phyloP scores from a whole-genome alignment of 2,113 vertebrate genomes.

The Hydrochoerus hydrochaeris region DNA sequence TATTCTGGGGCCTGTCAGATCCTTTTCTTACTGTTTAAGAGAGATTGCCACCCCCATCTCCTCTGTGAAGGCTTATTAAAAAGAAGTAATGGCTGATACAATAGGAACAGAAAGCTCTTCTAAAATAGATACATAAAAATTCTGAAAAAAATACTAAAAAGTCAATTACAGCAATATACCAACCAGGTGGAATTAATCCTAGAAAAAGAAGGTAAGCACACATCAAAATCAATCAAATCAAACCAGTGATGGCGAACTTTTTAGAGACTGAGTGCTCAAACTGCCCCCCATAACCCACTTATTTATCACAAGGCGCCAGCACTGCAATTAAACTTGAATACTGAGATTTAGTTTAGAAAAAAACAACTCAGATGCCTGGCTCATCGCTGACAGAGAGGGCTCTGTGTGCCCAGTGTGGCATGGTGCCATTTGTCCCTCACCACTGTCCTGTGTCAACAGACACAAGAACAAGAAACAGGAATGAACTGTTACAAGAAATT shows the following conservation, averaged over 20 bases:
- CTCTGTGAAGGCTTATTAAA: background rate
- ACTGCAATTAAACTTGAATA: background rate
- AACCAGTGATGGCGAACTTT: background rate
- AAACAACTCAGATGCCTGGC: background rate
- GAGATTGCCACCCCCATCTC: background rate
- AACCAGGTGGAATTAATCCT: background rate
- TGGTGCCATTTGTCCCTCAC: background rate
- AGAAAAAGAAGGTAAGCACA: background rate
- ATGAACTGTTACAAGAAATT: background rate
- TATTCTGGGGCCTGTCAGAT: background rate
- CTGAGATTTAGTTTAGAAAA: background rate
- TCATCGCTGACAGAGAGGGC: background rate
- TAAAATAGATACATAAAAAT: background rate
- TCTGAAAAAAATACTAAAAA: background rate
- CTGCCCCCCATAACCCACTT: background rate
- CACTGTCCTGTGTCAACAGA: background rate
- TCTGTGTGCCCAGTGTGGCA: background rate
- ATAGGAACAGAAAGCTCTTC: background rate
- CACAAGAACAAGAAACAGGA: background rate
- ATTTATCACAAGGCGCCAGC: background rate
- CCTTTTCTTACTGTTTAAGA: background rate
- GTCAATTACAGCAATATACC: background rate
- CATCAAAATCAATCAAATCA: background rate
- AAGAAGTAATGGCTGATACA: background rate
- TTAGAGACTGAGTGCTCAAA: background rate